phyloP scores from a whole-genome alignment of 2,888 invertebrate species.

The Gonocerus acuteangulatus region DNA sequence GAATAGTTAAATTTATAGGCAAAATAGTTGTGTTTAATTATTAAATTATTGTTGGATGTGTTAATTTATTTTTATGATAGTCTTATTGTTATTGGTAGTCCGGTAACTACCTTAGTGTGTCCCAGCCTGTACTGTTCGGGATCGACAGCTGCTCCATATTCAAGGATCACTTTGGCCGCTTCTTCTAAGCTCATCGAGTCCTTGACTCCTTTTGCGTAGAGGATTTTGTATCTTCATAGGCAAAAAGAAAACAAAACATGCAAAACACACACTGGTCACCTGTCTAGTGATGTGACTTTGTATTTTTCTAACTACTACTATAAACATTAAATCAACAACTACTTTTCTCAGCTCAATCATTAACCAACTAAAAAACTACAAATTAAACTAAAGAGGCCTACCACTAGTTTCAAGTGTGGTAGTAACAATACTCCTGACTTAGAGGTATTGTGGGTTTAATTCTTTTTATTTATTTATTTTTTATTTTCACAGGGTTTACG shows the following conservation, averaged over 20 bases:
- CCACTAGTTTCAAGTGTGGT: background rate
- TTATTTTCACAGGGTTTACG: constrained; percentile 48
- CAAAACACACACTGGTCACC: constrained; percentile 15
- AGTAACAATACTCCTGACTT: background rate
- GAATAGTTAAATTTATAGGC: too few species aligned
- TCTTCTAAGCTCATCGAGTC: constrained; percentile 60
- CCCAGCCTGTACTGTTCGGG: constrained; percentile 91
- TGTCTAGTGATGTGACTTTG: background rate
- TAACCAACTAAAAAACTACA: background rate
- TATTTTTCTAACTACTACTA: background rate
- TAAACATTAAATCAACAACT: constrained; percentile 6
- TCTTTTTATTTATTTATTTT: background rate
- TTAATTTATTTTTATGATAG: too few species aligned
- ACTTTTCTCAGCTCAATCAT: background rate
- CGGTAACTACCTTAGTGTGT: constrained; percentile 78
- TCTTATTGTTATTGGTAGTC: background rate
- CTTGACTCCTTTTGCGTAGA: constrained; percentile 85
- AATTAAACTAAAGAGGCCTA: background rate
- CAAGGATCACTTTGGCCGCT: constrained; percentile 41
- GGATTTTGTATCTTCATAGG: constrained; percentile 88
- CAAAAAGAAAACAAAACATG: constrained; percentile 7
- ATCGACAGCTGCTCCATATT: constrained; percentile 68
- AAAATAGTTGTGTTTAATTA: too few species aligned
- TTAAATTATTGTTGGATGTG: too few species aligned
- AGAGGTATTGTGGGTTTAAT: too few species aligned